A percentile compares a stretch with the other conserved stretches of the same genome.
Conservation (phyloP, 2,888 invertebrate genomes). For the Invenusta paracnida region DNA sequence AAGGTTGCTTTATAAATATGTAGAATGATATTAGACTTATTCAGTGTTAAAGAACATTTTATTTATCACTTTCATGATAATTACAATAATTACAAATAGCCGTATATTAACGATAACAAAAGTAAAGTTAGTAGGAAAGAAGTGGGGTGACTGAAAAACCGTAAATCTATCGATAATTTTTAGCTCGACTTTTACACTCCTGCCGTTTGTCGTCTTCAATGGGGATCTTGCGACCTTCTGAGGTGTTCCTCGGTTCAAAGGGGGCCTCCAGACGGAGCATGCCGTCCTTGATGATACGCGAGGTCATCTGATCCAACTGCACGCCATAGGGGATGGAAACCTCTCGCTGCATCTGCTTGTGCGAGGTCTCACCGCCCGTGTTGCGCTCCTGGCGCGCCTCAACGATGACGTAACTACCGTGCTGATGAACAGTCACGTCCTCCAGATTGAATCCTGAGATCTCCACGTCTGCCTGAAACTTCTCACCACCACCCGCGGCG, state of each 20-base stretch:
- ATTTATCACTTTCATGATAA: too few relatives aligned
- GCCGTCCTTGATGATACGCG: not conserved
- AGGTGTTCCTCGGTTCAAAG: not conserved
- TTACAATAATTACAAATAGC: too few relatives aligned
- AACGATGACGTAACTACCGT: not conserved
- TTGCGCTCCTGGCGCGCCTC: not conserved
- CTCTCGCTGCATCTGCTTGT: not conserved
- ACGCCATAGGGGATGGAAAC: not conserved
- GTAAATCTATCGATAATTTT: too few relatives aligned
- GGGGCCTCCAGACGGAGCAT: not conserved
- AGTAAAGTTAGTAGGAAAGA: too few relatives aligned
- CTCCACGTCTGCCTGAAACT: not conserved
- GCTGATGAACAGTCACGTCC: not conserved
- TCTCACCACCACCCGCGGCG: not conserved
- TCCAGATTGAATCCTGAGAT: not conserved
- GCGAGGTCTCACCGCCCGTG: not conserved
- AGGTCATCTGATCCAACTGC: not conserved
- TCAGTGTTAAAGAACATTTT: too few relatives aligned
- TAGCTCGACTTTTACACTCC: too few relatives aligned
- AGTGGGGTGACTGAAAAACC: too few relatives aligned
- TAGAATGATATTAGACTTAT: too few relatives aligned
- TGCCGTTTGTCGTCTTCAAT: not conserved
- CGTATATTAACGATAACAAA: too few relatives aligned
- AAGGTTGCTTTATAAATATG: too few relatives aligned
- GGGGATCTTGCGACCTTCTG: not conserved